Evolutionary conservation across 2,888 invertebrate species (phyloP).

Genomic region (Drosophila ochracea): DNA sequence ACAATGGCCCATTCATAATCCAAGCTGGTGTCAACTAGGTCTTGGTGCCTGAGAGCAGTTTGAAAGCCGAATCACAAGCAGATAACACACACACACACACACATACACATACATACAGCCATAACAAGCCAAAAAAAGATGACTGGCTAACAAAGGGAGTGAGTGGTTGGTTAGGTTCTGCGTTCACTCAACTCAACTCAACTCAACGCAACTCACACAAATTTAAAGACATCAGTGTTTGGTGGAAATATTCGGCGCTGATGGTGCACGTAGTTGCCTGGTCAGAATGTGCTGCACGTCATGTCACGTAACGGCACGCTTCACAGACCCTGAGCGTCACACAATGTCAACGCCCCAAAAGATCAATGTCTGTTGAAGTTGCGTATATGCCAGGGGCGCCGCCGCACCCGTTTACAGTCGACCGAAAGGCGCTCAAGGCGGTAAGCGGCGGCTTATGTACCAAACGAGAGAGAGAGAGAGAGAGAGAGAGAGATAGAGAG

Average conservation of each 20-base stretch:
- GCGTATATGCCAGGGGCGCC: constrained; percentile 51
- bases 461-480: background rate
- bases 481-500: background rate
- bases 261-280: constrained; percentile 25
- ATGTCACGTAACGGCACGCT: constrained; percentile 60
- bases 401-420: constrained; percentile 21
- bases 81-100: constrained; percentile 1
- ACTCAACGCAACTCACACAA: background rate
- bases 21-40: constrained; percentile 17
- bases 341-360: constrained; percentile 70
- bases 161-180: background rate
- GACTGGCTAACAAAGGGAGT: constrained; percentile 3
- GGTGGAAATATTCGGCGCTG: background rate
- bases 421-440: constrained; percentile 1
- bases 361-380: constrained; percentile 65
- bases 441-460: background rate
- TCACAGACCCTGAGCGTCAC: constrained; percentile 35
- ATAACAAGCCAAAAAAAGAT: constrained; percentile 3
- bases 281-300: constrained; percentile 48
- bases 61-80: background rate
- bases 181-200: background rate
- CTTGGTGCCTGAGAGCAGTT: constrained; percentile 1
- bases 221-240: constrained; percentile 5
- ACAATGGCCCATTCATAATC: constrained; percentile 16
- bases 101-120: background rate